Evolutionary conservation across 2,888 invertebrate species (phyloP), one percentile per base, ranked within the genome.

Genomic region (Melanostoma scalare): DNA sequence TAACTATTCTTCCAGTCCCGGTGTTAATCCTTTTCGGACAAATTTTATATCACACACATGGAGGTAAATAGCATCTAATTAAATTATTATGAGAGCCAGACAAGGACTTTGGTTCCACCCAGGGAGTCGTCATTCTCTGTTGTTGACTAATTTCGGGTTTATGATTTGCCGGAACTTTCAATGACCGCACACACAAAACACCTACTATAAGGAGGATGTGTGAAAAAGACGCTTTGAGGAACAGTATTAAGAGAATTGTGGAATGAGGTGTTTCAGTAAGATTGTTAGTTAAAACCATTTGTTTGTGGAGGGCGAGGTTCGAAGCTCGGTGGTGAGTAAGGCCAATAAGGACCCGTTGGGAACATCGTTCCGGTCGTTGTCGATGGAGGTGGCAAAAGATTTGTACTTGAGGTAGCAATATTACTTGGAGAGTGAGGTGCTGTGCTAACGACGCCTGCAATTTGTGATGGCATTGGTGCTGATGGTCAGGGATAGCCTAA

Each of bases 341-440:
- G 91, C 92, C 93, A 93, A 87, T 93, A 93, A 9, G 92, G 92
- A 42, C 93, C 92, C 20, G 93, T 92, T 3, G 93, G 92, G 85
- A 93, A 92, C 44, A 93, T 91, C 2, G 89, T 88, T 9, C 92
- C 88, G 1, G 92, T 88, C 35, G 86, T 88, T 3, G 80, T 85
- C 8, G 89, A 89, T 89, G 91, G 90, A 77, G 92, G 92, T 88
- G 92, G 89, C 46, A 92, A 86, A 61, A 91, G 88, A 89, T 93
- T 89, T 58, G 85, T 74, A 84, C 91, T 90, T 90, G 92, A 89
- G 58, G 86, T 71, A 36, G 87, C 68, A 20, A 81, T 69, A 50
- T 82, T 86, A 33, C 79, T 85, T 3, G 81, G 78, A 20, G 80
- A 82, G 33, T 71, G 86, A 10, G 80, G 38, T 3, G 77, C 63